Conservation (phyloP, 2,888 invertebrate genomes). For the Zaprionus lineosus region DNA sequence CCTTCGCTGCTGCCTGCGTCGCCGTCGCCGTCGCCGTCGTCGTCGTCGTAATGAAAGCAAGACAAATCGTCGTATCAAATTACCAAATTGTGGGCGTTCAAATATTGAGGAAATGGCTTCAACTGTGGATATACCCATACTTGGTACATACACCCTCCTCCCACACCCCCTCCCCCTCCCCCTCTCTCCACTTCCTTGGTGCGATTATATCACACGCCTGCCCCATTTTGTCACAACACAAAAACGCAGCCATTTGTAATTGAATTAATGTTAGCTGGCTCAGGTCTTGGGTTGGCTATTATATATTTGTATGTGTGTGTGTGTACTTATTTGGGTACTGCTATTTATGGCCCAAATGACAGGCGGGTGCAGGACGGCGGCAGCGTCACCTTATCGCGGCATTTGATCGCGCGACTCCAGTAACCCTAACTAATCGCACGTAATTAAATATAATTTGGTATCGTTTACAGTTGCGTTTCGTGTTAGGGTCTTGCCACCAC, state of each 20-base stretch:
- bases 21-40: not conserved
- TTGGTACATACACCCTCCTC: not conserved
- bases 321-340: conserved; percentile 23
- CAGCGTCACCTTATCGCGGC: conserved; percentile 68
- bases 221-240: conserved; percentile 54
- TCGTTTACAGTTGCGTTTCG: conserved; percentile 72
- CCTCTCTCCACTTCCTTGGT: not conserved
- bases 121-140: not conserved
- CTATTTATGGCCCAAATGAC: conserved; percentile 68
- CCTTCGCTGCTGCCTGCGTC: too few species aligned
- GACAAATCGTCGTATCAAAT: conserved; percentile 80
- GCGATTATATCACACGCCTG: conserved; percentile 77
- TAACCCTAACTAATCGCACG: conserved; percentile 82
- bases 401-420: conserved; percentile 80
- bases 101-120: conserved; percentile 37
- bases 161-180: not conserved
- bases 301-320: conserved; percentile 1
- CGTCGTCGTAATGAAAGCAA: conserved; percentile 63
- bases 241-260: conserved; percentile 77
- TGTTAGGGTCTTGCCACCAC: too few species aligned
- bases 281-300: conserved; percentile 16
- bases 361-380: conserved; percentile 40
- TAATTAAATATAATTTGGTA: conserved; percentile 81
- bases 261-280: conserved; percentile 70
- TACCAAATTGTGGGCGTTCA: conserved; percentile 66